A percentile compares a stretch with the other conserved stretches of the same genome.
Conservation (phyloP, 2,113 vertebrate species). For the Chloropsis cyanopogon region DNA sequence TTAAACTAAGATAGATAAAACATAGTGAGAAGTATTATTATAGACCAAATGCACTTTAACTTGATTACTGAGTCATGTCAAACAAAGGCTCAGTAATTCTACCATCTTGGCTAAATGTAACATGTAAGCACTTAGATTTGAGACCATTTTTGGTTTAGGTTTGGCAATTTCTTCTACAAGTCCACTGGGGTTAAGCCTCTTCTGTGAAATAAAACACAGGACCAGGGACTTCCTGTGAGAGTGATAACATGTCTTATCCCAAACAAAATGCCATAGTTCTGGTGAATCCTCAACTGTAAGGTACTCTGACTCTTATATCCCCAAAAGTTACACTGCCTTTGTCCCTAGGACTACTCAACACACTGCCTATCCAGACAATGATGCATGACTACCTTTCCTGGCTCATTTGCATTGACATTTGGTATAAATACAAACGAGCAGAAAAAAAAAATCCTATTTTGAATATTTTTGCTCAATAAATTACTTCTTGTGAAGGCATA, state of each 20-base stretch:
- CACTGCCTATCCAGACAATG: neutral
- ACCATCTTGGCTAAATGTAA: neutral
- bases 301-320: neutral
- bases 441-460: neutral
- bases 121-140: neutral
- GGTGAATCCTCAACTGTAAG: neutral
- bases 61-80: neutral
- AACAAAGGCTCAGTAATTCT: neutral
- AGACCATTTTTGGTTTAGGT: neutral
- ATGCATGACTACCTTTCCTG: neutral
- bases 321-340: neutral
- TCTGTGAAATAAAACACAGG: neutral
- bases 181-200: neutral
- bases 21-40: neutral
- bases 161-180: neutral
- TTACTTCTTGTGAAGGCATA: neutral
- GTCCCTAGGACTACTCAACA: neutral
- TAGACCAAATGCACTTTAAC: neutral
- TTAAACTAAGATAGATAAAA: neutral
- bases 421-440: accelerated
- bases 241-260: neutral
- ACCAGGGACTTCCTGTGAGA: neutral
- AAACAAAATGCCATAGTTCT: neutral
- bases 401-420: neutral
- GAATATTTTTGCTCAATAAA: neutral